Base-by-base conservation (phyloP, 92 coral and sea anemone species). In the Paragorgia papillata region DNA sequence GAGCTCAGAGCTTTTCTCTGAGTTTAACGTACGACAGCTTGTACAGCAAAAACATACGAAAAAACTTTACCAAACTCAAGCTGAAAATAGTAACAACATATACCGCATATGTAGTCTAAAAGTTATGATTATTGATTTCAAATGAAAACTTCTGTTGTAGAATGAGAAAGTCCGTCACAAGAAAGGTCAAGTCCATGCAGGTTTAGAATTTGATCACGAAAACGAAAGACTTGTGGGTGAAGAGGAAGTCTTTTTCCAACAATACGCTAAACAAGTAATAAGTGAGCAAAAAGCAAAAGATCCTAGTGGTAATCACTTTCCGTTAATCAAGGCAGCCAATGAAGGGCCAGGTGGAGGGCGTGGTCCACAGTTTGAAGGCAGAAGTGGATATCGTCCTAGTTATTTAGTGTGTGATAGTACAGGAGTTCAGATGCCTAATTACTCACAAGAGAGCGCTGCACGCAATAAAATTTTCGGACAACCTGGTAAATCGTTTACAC, bases 331-430 rank as follows among this genome's bases (percentile, higher is more conserved):
- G 68, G 99, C 99, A 21, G 95, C 99, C 7, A 86, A 82, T 44
- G 97, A 95, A 56, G 99, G 99, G 0, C 99, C 99, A 2, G 99
- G 99, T 0, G 99, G 99, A 7, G 97, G 99, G 3, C 75, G 96
- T 57, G 99, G 99, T 59, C 99, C 99, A 18, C 85, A 83, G 75
- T 95, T 53, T 78, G 96, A 91, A 8, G 99, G 99, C 62, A 91
- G 84, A 54, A 86, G 88, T 58, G 99, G 99, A 0, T 90, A 91
- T 9, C 83, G 99, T 31, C 99, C 99, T 15, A 95, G 99, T 74
- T 95, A 82, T 79, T 73, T 89, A 56, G 97, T 91, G 21, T 82
- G 92, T 39, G 99, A 95, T 70, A 91, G 92, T 14, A 86, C 95
- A 1, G 99, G 99, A 5, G 99, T 95, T 0, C 99, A 95, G 44